Percentiles rank a stretch among this genome's conserved stretches.
These are phyloP conservation scores for Pseudorhiza aurosa DNA, from an alignment of 30 jellyfish, hydroid and myxozoan species.

Conservation along the genomic window DNA sequence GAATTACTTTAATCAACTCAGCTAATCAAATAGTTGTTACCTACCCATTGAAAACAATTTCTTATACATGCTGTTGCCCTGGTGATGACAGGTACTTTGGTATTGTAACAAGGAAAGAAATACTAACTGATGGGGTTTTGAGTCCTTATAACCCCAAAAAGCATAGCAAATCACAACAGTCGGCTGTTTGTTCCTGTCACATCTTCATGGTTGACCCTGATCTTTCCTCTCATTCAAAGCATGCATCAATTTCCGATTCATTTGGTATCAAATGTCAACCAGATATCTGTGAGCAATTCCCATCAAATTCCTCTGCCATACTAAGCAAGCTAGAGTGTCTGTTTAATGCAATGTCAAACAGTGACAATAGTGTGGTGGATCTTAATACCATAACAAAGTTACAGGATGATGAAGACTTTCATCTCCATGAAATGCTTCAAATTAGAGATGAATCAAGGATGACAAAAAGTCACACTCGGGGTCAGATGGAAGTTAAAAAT, in stretches of 20 bases:
- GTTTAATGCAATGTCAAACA: constrained; percentile 8
- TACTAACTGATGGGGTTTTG: constrained; percentile 13
- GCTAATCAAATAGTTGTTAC: constrained; percentile 50
- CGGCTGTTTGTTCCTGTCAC: constrained; percentile 70
- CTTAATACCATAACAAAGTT: background rate
- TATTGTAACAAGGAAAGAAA: constrained; percentile 70
- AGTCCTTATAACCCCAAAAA: constrained; percentile 4
- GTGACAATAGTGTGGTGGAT: background rate
- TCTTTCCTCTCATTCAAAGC: constrained; percentile 59
- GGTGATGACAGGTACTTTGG: constrained; percentile 80
- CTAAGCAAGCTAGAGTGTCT: constrained; percentile 44
- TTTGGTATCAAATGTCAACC: constrained; percentile 61
- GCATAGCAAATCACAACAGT: background rate
- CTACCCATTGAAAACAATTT: constrained; percentile 66
- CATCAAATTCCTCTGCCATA: constrained; percentile 49
- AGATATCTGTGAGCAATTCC: constrained; percentile 67
- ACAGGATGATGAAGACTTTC: background rate
- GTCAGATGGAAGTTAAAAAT: constrained; percentile 4
- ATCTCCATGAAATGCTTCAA: constrained; percentile 3
- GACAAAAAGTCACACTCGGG: background rate
- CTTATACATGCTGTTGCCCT: constrained; percentile 75
- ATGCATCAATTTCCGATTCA: constrained; percentile 37
- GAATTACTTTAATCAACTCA: constrained; percentile 42
- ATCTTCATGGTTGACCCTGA: constrained; percentile 75
- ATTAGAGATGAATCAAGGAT: background rate